Percentiles rank a stretch among this genome's conserved stretches.
phyloP scores from a whole-genome alignment of 92 coral and sea anemone genomes.

The Palythoa caribaeorum region DNA sequence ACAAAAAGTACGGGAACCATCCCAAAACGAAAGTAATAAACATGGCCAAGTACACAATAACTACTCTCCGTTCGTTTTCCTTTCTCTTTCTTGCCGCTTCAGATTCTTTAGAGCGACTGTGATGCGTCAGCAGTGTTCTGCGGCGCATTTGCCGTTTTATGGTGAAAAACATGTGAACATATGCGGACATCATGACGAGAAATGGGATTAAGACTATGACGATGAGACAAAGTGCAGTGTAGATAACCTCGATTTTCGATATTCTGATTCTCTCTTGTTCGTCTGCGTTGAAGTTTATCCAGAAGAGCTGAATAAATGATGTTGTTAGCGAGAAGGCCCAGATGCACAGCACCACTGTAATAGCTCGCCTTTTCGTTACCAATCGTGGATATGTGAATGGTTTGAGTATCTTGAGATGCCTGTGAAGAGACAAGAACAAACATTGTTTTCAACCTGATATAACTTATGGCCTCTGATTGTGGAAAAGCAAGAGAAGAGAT shows the following conservation, averaged over 20 bases:
- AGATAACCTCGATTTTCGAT: slow-evolving; percentile 47
- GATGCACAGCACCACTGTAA: slow-evolving; percentile 48
- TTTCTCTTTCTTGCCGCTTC: slow-evolving; percentile 14
- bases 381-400: no score
- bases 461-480: no score
- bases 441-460: no score
- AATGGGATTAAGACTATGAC: slow-evolving; percentile 71
- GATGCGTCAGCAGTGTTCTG: slow-evolving; percentile 25
- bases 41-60: slow-evolving; percentile 68
- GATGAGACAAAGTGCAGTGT: slow-evolving; percentile 52
- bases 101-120: background rate
- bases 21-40: slow-evolving; percentile 72
- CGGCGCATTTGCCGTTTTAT: slow-evolving; percentile 62
- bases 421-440: no score
- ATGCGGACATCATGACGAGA: slow-evolving; percentile 51
- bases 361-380: no score
- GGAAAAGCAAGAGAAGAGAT: no score
- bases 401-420: no score
- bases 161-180: slow-evolving; percentile 67
- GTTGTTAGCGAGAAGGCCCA: slow-evolving; percentile 73
- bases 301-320: slow-evolving; percentile 65
- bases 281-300: slow-evolving; percentile 48
- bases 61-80: slow-evolving; percentile 66
- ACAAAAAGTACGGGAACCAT: slow-evolving; percentile 76
- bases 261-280: background rate